Conservation (phyloP, 2,888 invertebrate genomes). For the Clepsis dumicolana region DNA sequence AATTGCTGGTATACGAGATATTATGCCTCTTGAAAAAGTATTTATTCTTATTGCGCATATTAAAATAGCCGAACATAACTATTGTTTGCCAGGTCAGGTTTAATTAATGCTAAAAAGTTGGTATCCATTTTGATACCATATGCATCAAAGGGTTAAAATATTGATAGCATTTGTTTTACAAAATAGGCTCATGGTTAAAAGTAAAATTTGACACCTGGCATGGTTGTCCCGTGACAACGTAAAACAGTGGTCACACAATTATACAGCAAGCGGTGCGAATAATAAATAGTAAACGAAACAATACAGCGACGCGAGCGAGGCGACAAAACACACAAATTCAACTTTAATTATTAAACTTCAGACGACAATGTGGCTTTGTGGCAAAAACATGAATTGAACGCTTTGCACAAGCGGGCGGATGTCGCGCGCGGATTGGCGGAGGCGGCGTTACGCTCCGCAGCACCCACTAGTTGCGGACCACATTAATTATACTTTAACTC, state of each 20-base stretch:
- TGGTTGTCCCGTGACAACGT: background rate
- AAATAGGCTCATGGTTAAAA: no score
- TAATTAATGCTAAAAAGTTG: no score
- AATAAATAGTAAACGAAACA: conserved; percentile 43
- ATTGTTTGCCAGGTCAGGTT: no score
- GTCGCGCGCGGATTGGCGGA: conserved; percentile 36
- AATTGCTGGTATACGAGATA: no score
- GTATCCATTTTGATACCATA: no score
- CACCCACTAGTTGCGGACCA: conserved; percentile 35
- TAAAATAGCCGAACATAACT: no score
- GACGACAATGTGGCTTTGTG: conserved; percentile 35
- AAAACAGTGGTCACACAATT: conserved; percentile 1
- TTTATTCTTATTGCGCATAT: no score
- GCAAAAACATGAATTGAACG: conserved; percentile 40
- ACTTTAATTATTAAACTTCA: conserved; percentile 44
- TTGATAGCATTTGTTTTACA: no score
- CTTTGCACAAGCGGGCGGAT: conserved; percentile 23
- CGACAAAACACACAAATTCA: conserved; percentile 42
- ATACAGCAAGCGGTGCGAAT: conserved; percentile 24
- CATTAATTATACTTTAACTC: conserved; percentile 22
- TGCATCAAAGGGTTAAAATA: no score
- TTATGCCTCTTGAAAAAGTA: no score
- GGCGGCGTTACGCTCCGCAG: conserved; percentile 32
- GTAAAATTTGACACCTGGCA: no score
- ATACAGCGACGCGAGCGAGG: conserved; percentile 37